Evolutionary conservation across 2,113 vertebrate genomes (phyloP), one percentile per base, ranked within the genome.

Genomic region (Centropus bengalensis): DNA sequence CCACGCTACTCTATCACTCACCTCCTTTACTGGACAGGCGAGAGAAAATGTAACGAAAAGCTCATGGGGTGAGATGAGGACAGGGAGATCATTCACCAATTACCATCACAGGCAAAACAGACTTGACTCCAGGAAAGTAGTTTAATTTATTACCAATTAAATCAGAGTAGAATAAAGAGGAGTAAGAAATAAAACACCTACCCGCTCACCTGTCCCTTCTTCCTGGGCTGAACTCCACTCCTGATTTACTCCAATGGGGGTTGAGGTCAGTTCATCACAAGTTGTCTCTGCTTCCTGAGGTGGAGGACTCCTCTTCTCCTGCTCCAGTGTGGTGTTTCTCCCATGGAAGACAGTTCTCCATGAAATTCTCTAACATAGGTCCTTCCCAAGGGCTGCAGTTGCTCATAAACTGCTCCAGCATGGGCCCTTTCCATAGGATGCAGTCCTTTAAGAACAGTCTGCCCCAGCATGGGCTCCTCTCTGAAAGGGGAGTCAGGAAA

Each of bases 331-430:
- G 44, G 44, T 13, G 44, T 44, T 17, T 44, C 44, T 32, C 49
- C 49, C 49, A 51, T 51, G 22, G 49, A 12, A 51, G 49, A 51
- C 49, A 51, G 51, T 54, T 26, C 51, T 54, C 51, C 26, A 54
- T 54, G 4, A 54, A 54, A 13, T 54, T 54, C 51, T 54, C 51
- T 26, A 49, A 27, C 26, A 54, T 59, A 1, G 2, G 18, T 51
- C 79, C 33, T 49, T 51, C 47, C 26, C 10, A 54, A 0, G 1
- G 76, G 54, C 19, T 63, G 23, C 20, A 80, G 30, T 20, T 79
- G 36, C 59, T 59, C 30, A 38, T 1, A 0, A 51, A 40, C 21
- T 80, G 6, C 28, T 80, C 21, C 51, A 44, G 33, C 1, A 0
- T 24, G 23, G n/a, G 33, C 8, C 23, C 2, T 82, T 36, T 47